Conservation (phyloP, 2,113 vertebrate species). For the Calonectris borealis region DNA sequence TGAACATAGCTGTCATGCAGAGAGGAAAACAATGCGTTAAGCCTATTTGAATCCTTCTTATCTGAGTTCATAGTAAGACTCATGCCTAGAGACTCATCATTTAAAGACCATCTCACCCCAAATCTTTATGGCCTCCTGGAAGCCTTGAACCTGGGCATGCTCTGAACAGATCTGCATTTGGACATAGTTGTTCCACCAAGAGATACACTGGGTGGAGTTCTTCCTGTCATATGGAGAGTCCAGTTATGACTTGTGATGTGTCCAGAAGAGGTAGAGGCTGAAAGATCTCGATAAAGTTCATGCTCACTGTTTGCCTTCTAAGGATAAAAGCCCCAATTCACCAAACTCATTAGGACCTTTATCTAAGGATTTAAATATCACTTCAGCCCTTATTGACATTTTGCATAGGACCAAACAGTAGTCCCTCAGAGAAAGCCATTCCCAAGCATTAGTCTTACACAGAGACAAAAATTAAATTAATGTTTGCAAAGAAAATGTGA, state of each 20-base stretch:
- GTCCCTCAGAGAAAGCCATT: background rate
- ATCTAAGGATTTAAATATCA: background rate
- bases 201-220: background rate
- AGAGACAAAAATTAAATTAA: background rate
- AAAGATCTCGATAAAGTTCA: background rate
- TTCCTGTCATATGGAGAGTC: background rate
- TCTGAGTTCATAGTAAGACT: background rate
- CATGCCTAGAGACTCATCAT: background rate
- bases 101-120: background rate
- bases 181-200: background rate
- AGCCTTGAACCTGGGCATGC: background rate
- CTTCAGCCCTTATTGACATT: background rate
- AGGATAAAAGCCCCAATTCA: background rate
- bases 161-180: background rate
- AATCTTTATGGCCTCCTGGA: background rate
- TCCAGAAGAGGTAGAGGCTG: background rate
- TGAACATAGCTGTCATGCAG: background rate
- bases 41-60: background rate
- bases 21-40: rapidly evolving
- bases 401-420: background rate
- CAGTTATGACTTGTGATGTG: background rate
- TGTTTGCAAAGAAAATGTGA: background rate
- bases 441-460: background rate
- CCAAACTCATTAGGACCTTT: background rate
- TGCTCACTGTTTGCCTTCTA: background rate